Evolutionary conservation across 2,797 vertebrate genomes (phyloP).

Genomic region (Notamacropus eugenii): DNA sequence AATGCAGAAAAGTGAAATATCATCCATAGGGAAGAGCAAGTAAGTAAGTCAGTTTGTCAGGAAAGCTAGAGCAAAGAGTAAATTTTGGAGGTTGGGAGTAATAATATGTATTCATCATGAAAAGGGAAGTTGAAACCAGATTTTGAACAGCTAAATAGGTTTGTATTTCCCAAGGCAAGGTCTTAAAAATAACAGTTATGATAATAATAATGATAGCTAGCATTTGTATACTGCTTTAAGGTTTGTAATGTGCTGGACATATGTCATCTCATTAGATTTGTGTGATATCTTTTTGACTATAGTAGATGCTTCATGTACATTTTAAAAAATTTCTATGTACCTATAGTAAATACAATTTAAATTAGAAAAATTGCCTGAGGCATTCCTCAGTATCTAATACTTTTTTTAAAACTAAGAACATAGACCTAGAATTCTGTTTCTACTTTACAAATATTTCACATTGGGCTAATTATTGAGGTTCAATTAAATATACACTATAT

Average conservation of each 20-base stretch:
- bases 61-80: not conserved
- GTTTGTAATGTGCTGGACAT: not conserved
- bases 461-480: not conserved
- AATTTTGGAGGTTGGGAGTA: not conserved
- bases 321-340: not conserved
- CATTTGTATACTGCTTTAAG: not conserved
- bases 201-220: not conserved
- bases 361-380: slow-evolving; percentile 15
- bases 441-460: slow-evolving; percentile 12
- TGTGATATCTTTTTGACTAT: not conserved
- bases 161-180: not conserved
- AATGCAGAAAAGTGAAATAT: not conserved
- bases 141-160: not conserved
- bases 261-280: not conserved
- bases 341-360: slow-evolving; percentile 3
- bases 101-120: not conserved
- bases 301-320: not conserved
- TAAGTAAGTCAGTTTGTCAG: not conserved
- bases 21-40: not conserved
- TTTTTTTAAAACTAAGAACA: not conserved
- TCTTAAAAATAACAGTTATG: not conserved
- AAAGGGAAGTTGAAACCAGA: not conserved
- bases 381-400: not conserved
- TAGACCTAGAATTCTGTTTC: not conserved
- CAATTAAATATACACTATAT: slow-evolving; percentile 7